A percentile compares a stretch with the other conserved stretches of the same genome.
phyloP scores from a whole-genome alignment of 2,113 vertebrate genomes.

The Dolichallabes microphthalmus region DNA sequence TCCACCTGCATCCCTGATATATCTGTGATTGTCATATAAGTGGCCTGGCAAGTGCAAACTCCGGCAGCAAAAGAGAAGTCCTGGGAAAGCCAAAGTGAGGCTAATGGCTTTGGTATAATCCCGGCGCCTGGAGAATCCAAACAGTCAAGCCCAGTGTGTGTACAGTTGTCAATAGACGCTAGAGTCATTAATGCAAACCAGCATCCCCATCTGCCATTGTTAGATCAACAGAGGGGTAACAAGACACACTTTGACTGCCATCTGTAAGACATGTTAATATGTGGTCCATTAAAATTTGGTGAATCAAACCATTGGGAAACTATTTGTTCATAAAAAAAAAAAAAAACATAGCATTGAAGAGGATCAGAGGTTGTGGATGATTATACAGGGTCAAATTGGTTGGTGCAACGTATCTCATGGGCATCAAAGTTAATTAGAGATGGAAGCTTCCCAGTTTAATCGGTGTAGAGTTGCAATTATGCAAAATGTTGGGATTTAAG shows the following conservation, averaged over 20 bases:
- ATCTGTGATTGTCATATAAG: background rate
- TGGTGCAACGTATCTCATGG: background rate
- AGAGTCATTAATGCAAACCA: slow-evolving; percentile 41
- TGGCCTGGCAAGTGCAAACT: slow-evolving; percentile 1
- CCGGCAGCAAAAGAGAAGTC: background rate
- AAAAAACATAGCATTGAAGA: background rate
- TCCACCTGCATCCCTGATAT: background rate
- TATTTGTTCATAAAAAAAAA: background rate
- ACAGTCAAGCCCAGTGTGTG: slow-evolving; percentile 17
- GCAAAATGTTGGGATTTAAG: background rate
- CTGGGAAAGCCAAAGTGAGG: background rate
- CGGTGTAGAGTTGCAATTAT: slow-evolving; percentile 4
- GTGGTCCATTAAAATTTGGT: background rate
- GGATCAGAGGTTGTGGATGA: background rate
- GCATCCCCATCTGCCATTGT: slow-evolving; percentile 25
- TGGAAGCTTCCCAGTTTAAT: slow-evolving; percentile 35
- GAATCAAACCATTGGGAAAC: slow-evolving; percentile 33
- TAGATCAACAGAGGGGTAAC: slow-evolving; percentile 22
- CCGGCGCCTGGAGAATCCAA: slow-evolving; percentile 1
- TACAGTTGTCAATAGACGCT: slow-evolving; percentile 59
- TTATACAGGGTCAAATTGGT: background rate
- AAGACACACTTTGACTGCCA: background rate
- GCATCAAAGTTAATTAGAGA: slow-evolving; percentile 50
- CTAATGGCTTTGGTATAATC: slow-evolving; percentile 31
- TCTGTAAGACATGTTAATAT: slow-evolving; percentile 20